Evolutionary conservation across 1,140 invertebrate genomes (phyloP).

Genomic region (Trissolcus basalis): DNA sequence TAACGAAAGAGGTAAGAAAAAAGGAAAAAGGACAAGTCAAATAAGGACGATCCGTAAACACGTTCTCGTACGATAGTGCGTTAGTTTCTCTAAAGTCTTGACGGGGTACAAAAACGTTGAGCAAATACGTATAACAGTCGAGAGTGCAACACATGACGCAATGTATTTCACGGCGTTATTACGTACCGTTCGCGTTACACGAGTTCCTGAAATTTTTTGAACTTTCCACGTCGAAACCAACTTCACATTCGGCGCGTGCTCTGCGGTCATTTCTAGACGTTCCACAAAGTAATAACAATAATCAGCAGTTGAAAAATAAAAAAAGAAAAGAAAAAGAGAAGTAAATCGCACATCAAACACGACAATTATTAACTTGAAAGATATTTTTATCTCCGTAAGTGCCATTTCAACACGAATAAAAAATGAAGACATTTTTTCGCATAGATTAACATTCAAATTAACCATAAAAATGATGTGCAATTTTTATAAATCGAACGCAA

Average conservation of each 20-base stretch:
- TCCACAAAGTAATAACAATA: neutral
- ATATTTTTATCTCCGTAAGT: no score
- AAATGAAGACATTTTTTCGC: no score
- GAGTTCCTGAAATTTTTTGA: conserved; percentile 40
- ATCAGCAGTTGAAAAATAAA: no score
- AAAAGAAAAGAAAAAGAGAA: no score
- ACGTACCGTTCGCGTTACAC: conserved; percentile 27
- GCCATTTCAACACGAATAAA: no score
- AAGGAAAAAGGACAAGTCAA: conserved; percentile 8
- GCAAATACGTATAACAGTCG: conserved; percentile 31
- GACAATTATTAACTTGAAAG: no score
- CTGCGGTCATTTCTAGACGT: neutral
- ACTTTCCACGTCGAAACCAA: conserved; percentile 24
- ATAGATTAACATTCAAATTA: no score
- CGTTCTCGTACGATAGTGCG: conserved; percentile 22
- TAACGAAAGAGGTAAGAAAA: neutral
- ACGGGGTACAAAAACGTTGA: conserved; percentile 49
- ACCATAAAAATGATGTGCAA: no score
- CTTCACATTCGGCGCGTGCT: neutral
- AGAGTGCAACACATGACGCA: conserved; percentile 49
- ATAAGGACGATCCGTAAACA: conserved; percentile 31
- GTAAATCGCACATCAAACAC: no score
- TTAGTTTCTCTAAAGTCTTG: conserved; percentile 47
- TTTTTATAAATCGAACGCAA: no score
- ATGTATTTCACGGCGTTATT: conserved; percentile 43